Evolutionary conservation across 2,113 vertebrate genomes (phyloP), one percentile per base, ranked within the genome.

Genomic region (Toxotes jaculatrix): DNA sequence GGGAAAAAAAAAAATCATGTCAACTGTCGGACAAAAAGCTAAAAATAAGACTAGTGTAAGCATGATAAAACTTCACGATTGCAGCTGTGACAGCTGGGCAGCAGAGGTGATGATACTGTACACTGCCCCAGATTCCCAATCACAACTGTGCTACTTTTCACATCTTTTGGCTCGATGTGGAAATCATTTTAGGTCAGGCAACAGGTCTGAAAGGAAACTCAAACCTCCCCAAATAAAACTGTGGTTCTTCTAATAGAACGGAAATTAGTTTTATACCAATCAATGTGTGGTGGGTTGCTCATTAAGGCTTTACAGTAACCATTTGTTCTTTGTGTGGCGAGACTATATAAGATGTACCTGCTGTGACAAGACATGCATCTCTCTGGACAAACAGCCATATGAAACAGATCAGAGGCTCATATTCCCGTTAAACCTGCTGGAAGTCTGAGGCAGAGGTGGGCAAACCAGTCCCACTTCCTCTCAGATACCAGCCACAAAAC

Each of bases 371-470:
- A 74, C 85, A 27, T 23, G 19, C 43, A 42, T 42, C 59, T 71
- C 74, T 85, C 40, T 64, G 65, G n/a, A 81, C 8, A 57, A 88
- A 85, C 38, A 53, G 79, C 49, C 84, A 43, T n/a, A 84, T 86
- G 83, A 90, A 90, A 79, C 31, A 87, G 56, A 90, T 93, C 89
- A 90, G 74, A 93, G 77, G 79, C 86, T 88, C 64, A 4, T 65
- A 49, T 78, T 93, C 86, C 80, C 76, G 90, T 92, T 92, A 92
- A 93, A 93, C 90, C 92, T 89, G 93, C 86, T 94, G 92, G 91
- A 91, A 65, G 90, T 81, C 79, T 9, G 27, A 82, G 64, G 73
- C 74, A 64, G 56, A 4, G 38, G 79, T 64, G 72, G 87, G 84
- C 51, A 42, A 73, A 78, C 42, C 21, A 3, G 70, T 67, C 38